Evolutionary conservation across 2,797 vertebrate genomes (phyloP).

Genomic region (Acrocephalus scirpaceus): DNA sequence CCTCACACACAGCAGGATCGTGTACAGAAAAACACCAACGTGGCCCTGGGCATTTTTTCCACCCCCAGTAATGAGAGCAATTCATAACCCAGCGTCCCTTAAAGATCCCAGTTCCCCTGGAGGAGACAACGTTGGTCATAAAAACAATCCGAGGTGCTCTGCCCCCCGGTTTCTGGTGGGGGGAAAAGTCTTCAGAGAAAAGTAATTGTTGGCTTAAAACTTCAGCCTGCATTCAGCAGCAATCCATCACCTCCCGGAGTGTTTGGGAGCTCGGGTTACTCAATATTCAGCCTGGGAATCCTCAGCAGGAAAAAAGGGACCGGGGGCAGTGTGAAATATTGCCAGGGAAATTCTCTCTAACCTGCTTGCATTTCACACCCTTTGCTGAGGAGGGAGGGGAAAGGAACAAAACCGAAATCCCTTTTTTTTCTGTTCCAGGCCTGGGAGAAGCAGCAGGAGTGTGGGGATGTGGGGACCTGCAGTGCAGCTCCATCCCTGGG

Average conservation of each 20-base stretch:
- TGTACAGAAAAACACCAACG: not conserved
- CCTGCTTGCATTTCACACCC: not conserved
- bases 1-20: not conserved
- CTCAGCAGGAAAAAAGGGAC: not conserved
- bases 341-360: not conserved
- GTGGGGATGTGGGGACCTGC: accelerated
- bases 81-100: conserved; percentile 21
- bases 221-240: conserved; percentile 29
- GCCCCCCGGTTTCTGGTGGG: conserved; percentile 28
- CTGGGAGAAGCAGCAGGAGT: not conserved
- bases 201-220: conserved; percentile 56
- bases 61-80: not conserved
- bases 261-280: not conserved
- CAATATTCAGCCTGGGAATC: conserved; percentile 16
- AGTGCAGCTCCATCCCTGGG: not conserved
- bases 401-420: not conserved
- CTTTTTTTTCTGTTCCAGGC: no score
- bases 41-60: not conserved
- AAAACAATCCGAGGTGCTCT: conserved; percentile 16
- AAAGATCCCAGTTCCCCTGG: not conserved
- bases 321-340: not conserved
- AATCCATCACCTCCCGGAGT: not conserved
- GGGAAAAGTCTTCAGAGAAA: conserved; percentile 4
- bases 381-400: not conserved
- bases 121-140: not conserved